A percentile compares a stretch with the other conserved stretches of the same genome.
These are phyloP conservation scores for Thecocarcelia acutangulata DNA, from an alignment of 2,888 invertebrate genomes.

Conservation along the genomic window DNA sequence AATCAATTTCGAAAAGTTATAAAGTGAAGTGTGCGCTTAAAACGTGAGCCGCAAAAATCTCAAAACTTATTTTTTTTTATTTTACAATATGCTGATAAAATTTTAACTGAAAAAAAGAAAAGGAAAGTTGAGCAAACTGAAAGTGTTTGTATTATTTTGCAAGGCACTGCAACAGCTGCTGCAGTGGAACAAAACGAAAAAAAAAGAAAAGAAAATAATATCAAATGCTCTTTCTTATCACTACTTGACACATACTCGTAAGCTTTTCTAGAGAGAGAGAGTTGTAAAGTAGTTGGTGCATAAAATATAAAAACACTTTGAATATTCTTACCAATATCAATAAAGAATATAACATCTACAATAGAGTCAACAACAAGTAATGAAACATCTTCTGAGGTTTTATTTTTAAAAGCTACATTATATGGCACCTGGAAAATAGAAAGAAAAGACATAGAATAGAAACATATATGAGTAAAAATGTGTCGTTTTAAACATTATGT, in stretches of 20 bases:
- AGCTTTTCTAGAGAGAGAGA: conserved; percentile 7
- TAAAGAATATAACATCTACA: conserved; percentile 99
- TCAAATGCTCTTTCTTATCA: not conserved
- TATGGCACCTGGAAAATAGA: conserved; percentile 90
- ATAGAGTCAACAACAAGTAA: conserved; percentile 97
- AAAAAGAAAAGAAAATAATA: not conserved
- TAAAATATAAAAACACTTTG: conserved; percentile 9
- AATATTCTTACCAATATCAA: conserved; percentile 89
- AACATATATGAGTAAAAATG: not conserved
- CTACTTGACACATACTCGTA: conserved; percentile 23
- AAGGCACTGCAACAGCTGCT: conserved; percentile 3
- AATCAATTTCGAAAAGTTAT: conserved; percentile 56
- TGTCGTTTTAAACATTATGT: too few species aligned
- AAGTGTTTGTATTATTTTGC: not conserved
- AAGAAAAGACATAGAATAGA: conserved; percentile 8
- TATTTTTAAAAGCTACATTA: conserved; percentile 99
- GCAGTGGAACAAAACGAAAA: too few species aligned
- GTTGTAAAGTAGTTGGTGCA: conserved; percentile 10
- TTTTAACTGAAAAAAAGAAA: not conserved
- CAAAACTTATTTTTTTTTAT: not conserved
- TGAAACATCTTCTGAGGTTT: conserved; percentile 97
- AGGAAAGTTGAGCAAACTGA: not conserved
- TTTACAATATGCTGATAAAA: not conserved
- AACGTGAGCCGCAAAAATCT: conserved; percentile 31
- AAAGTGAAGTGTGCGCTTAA: conserved; percentile 38